Percentiles rank a stretch among this genome's conserved stretches.
Conservation (phyloP, 1,140 invertebrate species). For the Anthonomus grandis region DNA sequence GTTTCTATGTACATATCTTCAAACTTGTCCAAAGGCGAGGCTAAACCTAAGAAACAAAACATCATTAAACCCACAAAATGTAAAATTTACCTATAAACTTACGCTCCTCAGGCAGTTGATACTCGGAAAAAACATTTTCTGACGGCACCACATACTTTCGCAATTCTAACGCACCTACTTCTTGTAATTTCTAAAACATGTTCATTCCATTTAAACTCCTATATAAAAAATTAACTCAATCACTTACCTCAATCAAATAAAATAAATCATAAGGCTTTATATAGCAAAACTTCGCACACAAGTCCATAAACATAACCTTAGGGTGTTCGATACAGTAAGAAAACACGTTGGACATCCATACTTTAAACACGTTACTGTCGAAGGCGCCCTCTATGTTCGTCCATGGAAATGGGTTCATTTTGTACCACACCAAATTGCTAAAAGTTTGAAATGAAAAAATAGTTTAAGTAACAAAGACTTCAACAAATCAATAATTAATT, state of each 20-base stretch:
- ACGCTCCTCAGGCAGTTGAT: slow-evolving; percentile 14
- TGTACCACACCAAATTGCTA: slow-evolving; percentile 48
- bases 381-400: slow-evolving; percentile 69
- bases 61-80: background rate
- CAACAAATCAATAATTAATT: background rate
- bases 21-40: slow-evolving; percentile 34
- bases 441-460: too few relatives aligned
- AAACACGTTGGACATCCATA: slow-evolving; percentile 64
- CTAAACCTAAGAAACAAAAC: slow-evolving; percentile 27
- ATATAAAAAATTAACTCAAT: background rate
- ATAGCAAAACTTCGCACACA: slow-evolving; percentile 55
- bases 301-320: slow-evolving; percentile 53
- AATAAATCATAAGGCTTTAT: slow-evolving; percentile 47
- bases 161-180: slow-evolving; percentile 34
- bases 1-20: slow-evolving; percentile 30
- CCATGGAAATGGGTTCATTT: slow-evolving; percentile 61
- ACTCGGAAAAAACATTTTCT: slow-evolving; percentile 27
- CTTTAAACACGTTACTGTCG: slow-evolving; percentile 65
- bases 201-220: background rate
- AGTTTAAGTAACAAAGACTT: background rate
- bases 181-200: slow-evolving; percentile 34
- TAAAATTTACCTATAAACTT: slow-evolving; percentile 5
- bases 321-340: slow-evolving; percentile 61
- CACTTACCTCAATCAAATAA: slow-evolving; percentile 35
- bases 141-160: slow-evolving; percentile 1